Base-by-base conservation (phyloP, 2,113 vertebrate species). In the Hippoglossus stenolepis region DNA sequence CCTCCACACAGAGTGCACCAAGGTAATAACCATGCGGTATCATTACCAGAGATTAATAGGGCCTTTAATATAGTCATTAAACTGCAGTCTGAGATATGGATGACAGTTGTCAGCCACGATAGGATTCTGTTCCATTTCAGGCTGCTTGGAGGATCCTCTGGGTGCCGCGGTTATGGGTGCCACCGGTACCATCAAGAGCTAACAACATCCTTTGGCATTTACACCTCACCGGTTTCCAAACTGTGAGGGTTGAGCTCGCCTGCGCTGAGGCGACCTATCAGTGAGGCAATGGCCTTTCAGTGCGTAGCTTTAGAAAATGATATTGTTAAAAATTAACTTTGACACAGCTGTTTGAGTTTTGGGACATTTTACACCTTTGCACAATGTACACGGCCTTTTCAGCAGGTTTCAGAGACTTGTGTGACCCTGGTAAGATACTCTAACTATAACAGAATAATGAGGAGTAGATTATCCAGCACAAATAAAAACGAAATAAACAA, bases 41-140 rank as follows among this genome's bases (percentile, higher is more conserved):
- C 86, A 85, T 92, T 87, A 87, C 81, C 72, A 58, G 69, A 89
- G 90, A 92, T 92, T 92, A 90, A 93, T 86, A 80, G 79, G 78
- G 68, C 90, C 86, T 84, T 91, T 87, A 91, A 93, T 89, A 70
- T 10, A 71, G 79, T 85, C 88, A 77, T 93, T 93, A 90, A 92
- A 85, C 61, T 49, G 72, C 76, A 74, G 80, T 82, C 78, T 74
- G 82, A 93, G 84, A 90, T 84, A 83, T 76, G 70, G 85, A 79
- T 73, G 90, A 83, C 85, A 77, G 81, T 90, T 78, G 75, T 87
- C 85, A 72, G 72, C 72, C 12, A 26, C 58, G 83, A 76, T 79
- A 74, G 51, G 73, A 24, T 82, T 77, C 77, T 24, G 2, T 70
- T 89, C 78, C 57, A 58, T 76, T 78, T 69, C 66, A 66, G 76